phyloP scores from a whole-genome alignment of 2,797 vertebrate species.

The Holocentrus rufus region DNA sequence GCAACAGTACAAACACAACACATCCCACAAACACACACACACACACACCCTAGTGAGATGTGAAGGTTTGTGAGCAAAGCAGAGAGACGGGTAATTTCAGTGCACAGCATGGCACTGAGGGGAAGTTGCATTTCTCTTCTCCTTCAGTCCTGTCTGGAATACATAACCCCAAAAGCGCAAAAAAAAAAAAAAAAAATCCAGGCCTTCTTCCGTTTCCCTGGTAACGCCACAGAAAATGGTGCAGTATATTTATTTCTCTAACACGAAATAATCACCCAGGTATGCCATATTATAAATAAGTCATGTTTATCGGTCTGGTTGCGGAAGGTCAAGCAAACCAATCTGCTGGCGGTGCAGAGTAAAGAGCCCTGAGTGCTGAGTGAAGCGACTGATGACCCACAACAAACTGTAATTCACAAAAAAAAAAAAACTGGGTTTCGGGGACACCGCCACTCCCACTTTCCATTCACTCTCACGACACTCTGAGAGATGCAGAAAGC shows the following conservation, averaged over 20 bases:
- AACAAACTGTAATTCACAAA: constrained; percentile 24
- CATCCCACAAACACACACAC: constrained; percentile 15
- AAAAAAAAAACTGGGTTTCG: constrained; percentile 45
- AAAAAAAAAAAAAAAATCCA: no score
- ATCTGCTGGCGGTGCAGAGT: not conserved
- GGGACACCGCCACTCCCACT: constrained; percentile 6
- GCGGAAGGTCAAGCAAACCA: constrained; percentile 37
- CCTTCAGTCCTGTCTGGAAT: constrained; percentile 62
- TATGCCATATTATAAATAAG: constrained; percentile 62
- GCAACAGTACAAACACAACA: constrained; percentile 26
- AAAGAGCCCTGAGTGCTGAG: constrained; percentile 6
- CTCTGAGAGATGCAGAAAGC: constrained; percentile 12
- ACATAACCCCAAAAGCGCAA: constrained; percentile 50
- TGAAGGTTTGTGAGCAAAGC: constrained; percentile 62
- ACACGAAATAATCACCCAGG: constrained; percentile 50
- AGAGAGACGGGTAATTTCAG: constrained; percentile 65
- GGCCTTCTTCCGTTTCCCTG: constrained; percentile 40
- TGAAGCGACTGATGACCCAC: constrained; percentile 26
- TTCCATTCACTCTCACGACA: constrained; percentile 17
- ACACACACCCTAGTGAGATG: constrained; percentile 63
- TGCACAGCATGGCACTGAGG: constrained; percentile 63
- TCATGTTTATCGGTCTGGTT: constrained; percentile 32
- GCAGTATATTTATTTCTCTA: constrained; percentile 43
- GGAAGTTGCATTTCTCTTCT: constrained; percentile 67
- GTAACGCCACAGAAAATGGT: constrained; percentile 48